Evolutionary conservation across 2,113 vertebrate species (phyloP).

Genomic region (Aspidoscelis tigris): DNA sequence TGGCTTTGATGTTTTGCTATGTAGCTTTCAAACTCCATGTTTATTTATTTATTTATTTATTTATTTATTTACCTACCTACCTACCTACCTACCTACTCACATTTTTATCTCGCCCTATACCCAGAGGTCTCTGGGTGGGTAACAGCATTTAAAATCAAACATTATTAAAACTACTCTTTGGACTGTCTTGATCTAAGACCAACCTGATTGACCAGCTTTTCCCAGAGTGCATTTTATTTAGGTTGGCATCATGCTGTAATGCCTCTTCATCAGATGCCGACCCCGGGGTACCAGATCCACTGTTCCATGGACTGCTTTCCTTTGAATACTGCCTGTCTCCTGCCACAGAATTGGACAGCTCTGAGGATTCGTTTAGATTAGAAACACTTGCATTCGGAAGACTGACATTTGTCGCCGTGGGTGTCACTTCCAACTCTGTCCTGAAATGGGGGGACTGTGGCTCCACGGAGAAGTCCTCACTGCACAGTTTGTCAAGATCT

Average conservation of each 20-base stretch:
- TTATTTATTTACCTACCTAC: too few relatives aligned
- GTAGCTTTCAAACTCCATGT: neutral
- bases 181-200: too few relatives aligned
- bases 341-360: slow-evolving; percentile 34
- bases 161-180: too few relatives aligned
- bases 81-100: too few relatives aligned
- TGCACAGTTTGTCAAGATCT: slow-evolving; percentile 88
- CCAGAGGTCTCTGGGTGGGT: too few relatives aligned
- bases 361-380: neutral
- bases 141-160: too few relatives aligned
- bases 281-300: slow-evolving; percentile 25
- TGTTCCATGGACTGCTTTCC: slow-evolving; percentile 47
- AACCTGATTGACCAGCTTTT: slow-evolving; percentile 89
- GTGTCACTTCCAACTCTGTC: slow-evolving; percentile 76
- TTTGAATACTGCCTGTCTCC: slow-evolving; percentile 43
- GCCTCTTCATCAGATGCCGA: slow-evolving; percentile 54
- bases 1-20: neutral
- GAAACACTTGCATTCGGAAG: neutral
- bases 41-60: too few relatives aligned
- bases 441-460: slow-evolving; percentile 61
- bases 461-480: slow-evolving; percentile 72
- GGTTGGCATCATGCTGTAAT: slow-evolving; percentile 28
- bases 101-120: too few relatives aligned
- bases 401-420: slow-evolving; percentile 31
- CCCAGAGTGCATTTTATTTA: neutral